phyloP scores from a whole-genome alignment of 1,140 invertebrate genomes.

The Globodera rostochiensis region DNA sequence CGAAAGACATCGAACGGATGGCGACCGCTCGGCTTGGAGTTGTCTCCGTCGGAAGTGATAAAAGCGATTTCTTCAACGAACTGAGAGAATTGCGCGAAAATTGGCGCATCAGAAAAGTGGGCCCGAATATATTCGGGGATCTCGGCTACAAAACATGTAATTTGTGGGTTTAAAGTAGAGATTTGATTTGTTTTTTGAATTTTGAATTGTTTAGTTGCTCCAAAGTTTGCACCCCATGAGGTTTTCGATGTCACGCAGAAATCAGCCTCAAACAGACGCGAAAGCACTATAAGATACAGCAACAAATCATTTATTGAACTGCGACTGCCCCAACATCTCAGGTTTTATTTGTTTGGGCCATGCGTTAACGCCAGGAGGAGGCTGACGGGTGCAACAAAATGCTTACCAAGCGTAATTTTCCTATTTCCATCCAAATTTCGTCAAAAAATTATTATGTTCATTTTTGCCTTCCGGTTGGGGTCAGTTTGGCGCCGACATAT shows the following conservation, averaged over 20 bases:
- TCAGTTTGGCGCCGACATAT: too few relatives aligned
- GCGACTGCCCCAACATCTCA: conserved; percentile 41
- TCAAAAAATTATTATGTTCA: not conserved
- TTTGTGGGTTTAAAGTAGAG: conserved; percentile 1
- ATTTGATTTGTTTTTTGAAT: not conserved
- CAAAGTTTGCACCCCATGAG: conserved; percentile 44
- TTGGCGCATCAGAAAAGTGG: conserved; percentile 52
- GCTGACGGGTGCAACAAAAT: too few relatives aligned
- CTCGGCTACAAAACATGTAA: conserved; percentile 51
- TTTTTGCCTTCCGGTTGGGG: too few relatives aligned
- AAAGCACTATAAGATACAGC: not conserved
- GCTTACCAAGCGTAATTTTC: not conserved
- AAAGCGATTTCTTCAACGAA: conserved; percentile 41
- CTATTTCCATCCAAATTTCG: conserved; percentile 5
- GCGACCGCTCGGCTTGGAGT: not conserved
- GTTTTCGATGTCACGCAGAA: conserved; percentile 50
- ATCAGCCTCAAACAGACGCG: conserved; percentile 18
- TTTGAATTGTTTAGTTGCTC: conserved; percentile 27
- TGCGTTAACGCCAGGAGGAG: too few relatives aligned
- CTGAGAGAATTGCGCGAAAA: conserved; percentile 45
- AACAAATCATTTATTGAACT: conserved; percentile 27
- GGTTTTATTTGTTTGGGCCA: not conserved
- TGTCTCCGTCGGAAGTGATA: not conserved
- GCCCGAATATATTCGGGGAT: conserved; percentile 49
- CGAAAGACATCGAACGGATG: conserved; percentile 35